A percentile compares a stretch with the other conserved stretches of the same genome.
These are phyloP conservation scores for Nineta flava DNA, from an alignment of 2,888 invertebrate species.

Conservation along the genomic window DNA sequence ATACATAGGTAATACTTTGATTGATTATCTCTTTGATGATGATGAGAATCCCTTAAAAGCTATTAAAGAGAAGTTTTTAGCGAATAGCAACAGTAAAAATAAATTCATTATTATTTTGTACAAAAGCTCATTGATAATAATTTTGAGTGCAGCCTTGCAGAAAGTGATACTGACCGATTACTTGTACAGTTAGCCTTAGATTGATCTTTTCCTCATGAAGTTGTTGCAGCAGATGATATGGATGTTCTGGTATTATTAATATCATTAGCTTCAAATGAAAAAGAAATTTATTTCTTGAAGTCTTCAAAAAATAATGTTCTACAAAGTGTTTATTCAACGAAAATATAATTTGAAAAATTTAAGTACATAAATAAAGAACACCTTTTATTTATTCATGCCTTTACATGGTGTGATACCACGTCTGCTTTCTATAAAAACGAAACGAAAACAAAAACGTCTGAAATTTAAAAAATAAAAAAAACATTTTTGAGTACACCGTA, in stretches of 20 bases:
- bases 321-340: constrained; percentile 9
- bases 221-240: constrained; percentile 15
- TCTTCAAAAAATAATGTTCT: constrained; percentile 9
- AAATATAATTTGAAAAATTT: constrained; percentile 6
- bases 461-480: too few relatives aligned
- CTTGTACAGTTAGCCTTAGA: constrained; percentile 10
- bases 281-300: constrained; percentile 11
- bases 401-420: too few relatives aligned
- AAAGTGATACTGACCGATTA: constrained; percentile 10
- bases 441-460: too few relatives aligned
- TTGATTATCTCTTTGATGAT: constrained; percentile 10
- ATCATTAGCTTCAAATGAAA: constrained; percentile 12
- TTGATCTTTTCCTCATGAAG: constrained; percentile 9
- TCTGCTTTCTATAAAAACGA: too few relatives aligned
- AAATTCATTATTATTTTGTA: constrained; percentile 9
- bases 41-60: constrained; percentile 9
- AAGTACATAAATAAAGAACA: constrained; percentile 5
- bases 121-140: constrained; percentile 9
- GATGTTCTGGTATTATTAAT: constrained; percentile 13
- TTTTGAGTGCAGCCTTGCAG: constrained; percentile 9
- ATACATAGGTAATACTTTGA: constrained; percentile 9
- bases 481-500: too few relatives aligned
- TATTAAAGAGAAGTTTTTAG: constrained; percentile 9
- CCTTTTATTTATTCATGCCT: too few relatives aligned
- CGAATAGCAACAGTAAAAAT: constrained; percentile 9